Conservation (phyloP, 2,797 vertebrate genomes). For the Psittacula echo region DNA sequence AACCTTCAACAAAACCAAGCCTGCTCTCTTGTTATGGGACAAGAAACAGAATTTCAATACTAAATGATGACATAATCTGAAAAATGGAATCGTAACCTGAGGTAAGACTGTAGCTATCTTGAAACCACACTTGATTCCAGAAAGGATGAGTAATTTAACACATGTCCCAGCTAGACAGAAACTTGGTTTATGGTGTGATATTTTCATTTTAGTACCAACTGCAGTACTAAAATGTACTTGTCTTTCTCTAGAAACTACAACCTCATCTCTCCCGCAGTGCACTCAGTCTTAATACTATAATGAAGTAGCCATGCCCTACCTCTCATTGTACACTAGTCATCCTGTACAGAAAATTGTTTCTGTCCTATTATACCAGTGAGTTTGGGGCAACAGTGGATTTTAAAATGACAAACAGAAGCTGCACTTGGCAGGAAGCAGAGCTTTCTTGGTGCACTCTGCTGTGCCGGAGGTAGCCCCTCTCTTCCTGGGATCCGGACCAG, state of each 20-base stretch:
- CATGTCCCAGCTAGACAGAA: not conserved
- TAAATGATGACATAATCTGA: not conserved
- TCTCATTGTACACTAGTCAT: rapidly evolving
- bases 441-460: not conserved
- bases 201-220: not conserved
- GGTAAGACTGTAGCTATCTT: not conserved
- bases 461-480: not conserved
- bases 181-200: not conserved
- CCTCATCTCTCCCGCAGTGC: not conserved
- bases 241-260: not conserved
- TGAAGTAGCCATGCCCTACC: not conserved
- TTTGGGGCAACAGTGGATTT: not conserved
- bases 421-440: not conserved
- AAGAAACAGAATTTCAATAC: not conserved
- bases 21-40: not conserved
- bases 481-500: rapidly evolving
- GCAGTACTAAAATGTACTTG: not conserved
- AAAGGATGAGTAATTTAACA: not conserved
- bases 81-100: not conserved
- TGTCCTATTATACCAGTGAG: rapidly evolving
- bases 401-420: rapidly evolving
- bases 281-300: not conserved
- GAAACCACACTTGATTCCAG: not conserved
- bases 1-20: not conserved
- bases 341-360: not conserved